Evolutionary conservation across 2,113 vertebrate species (phyloP), one percentile per base, ranked within the genome.

Genomic region (Alces alces): DNA sequence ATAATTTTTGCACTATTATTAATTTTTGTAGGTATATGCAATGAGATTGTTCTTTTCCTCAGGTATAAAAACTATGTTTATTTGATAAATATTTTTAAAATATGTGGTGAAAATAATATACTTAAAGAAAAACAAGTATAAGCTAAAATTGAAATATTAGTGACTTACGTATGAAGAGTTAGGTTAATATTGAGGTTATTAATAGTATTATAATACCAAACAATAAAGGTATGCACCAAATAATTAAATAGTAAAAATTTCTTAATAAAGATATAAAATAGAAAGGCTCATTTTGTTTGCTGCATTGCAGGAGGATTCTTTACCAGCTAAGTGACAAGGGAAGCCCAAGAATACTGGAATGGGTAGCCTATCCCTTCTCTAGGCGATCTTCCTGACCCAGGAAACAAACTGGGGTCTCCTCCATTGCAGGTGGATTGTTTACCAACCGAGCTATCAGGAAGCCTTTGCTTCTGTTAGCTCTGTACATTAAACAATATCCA

Each of bases 1-100:
- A 98, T 92, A 97, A 94, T 98, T 98, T 98, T 98, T 98, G 90
- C 82, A 92, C 83, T 80, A 97, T 58, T 96, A 96, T 97, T 97
- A 80, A 97, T 98, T 98, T 98, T 96, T 97, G 6, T 95, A 98
- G 95, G 45, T 98, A 89, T 95, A 70, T 57, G 78, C 93, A 97
- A 50, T 94, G 64, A 98, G 52, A 64, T 82, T 97, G 39, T 98
- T 94, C 78, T 97, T 50, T 98, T 98, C 93, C 88, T 98, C 98
- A 95, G 78, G 95, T 97, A 97, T 98, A 76, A 92, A 89, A 93
- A 80, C 17, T 60, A 50, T 39, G 2, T 80, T 96, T 91, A 55
- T 80, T 95, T 80, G 92, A 52, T 93, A 97, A 66, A 79, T 7
- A 1, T 64, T 83, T 94, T 92, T 10, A 64, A 89, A 93, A 80